Evolutionary conservation across 2,113 vertebrate genomes (phyloP), one percentile per base, ranked within the genome.

Genomic region (Chauna torquata): DNA sequence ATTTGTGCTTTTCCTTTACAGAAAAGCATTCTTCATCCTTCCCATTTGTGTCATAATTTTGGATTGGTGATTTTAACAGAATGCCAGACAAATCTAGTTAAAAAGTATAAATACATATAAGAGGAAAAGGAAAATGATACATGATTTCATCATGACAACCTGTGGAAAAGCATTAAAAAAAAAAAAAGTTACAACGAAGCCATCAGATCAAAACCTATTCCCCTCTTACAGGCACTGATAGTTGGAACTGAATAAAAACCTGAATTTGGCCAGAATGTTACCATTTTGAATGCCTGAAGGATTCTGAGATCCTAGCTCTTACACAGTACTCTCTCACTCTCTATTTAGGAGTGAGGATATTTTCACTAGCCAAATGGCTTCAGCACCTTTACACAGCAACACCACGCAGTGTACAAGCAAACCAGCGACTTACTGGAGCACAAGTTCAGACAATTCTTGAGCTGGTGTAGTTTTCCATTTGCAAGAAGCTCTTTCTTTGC

Each of bases 401-500:
- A 94, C 44, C 57, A 91, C 27, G 82, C 77, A 94, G 79, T 47
- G 86, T 80, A 94, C 57, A 10, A 92, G 85, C 50, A 64, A 90
- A 64, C 27, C 42, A 91, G 66, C 32, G 59, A 70, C 66, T 69
- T 57, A 77, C 34, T 50, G 44, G 30, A 82, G 24, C 12, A 68
- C 40, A 92, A 93, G 92, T 72, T 62, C 22, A 66, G 40, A 32
- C 38, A 58, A 34, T 38, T 42, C 54, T 79, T 93, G 16, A 71
- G 58, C 80, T 92, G 68, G 34, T 44, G 24, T 30, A 85, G 77
- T 68, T 91, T 78, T 66, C 47, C 77, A 11, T 13, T 58, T 47
- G 38, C 84, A 96, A 97, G 58, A 86, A 30, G 65, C 3, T 28
- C 34, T 42, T 79, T 28, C 34, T 42, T 79, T 58, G 44, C 52